Conservation (phyloP, 2,888 invertebrate species). For the Lissonota sp. region DNA sequence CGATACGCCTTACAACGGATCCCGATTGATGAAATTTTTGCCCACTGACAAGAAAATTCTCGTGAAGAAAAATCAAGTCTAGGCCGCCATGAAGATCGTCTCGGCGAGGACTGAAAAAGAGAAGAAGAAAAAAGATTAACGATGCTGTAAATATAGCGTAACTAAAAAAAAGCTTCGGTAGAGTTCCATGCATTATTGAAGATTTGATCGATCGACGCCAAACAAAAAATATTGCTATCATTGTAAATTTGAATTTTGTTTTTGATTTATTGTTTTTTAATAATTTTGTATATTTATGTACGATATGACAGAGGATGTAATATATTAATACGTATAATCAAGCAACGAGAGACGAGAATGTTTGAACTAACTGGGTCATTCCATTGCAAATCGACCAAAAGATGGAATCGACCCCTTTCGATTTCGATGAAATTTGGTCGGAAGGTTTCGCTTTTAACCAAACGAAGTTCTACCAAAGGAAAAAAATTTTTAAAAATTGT, state of each 20-base stretch:
- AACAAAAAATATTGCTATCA: constrained; percentile 16
- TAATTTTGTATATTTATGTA: constrained; percentile 62
- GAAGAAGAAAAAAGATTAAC: constrained; percentile 9
- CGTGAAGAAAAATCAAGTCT: constrained; percentile 71
- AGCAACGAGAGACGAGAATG: constrained; percentile 16
- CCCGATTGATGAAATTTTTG: constrained; percentile 85
- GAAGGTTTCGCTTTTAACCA: too few species aligned
- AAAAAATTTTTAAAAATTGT: too few species aligned
- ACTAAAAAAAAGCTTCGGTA: constrained; percentile 41
- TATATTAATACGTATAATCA: constrained; percentile 30
- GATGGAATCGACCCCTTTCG: too few species aligned
- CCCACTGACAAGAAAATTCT: constrained; percentile 77
- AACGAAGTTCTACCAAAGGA: too few species aligned
- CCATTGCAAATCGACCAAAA: too few species aligned
- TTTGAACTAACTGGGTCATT: constrained; percentile 3
- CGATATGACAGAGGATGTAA: constrained; percentile 45
- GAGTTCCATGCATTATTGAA: constrained; percentile 51
- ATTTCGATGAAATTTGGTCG: too few species aligned
- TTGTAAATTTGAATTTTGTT: constrained; percentile 29
- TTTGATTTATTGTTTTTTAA: constrained; percentile 6
- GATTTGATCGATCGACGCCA: constrained; percentile 14
- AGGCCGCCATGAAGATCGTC: constrained; percentile 1
- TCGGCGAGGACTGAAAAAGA: constrained; percentile 1
- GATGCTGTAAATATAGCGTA: constrained; percentile 63
- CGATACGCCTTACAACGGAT: constrained; percentile 85